These are phyloP conservation scores for Brenthis daphne DNA, from an alignment of 2,888 invertebrate genomes.

Conservation along the genomic window DNA sequence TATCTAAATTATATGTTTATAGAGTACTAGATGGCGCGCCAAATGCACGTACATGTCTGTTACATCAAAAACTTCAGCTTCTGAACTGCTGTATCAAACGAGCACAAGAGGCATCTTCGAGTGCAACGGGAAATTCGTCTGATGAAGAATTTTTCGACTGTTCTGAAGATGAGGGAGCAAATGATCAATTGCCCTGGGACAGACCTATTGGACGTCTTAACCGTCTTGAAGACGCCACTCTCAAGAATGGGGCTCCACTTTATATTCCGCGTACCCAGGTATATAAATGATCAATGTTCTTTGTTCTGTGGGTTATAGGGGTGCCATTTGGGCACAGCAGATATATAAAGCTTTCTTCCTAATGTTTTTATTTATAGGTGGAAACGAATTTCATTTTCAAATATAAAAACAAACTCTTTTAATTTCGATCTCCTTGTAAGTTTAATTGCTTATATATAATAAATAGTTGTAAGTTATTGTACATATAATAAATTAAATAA, in stretches of 20 bases:
- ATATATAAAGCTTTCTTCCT: slow-evolving; percentile 34
- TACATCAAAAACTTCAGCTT: slow-evolving; percentile 97
- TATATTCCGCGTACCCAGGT: slow-evolving; percentile 75
- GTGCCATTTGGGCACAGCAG: slow-evolving; percentile 46
- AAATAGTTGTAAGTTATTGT: too few relatives aligned
- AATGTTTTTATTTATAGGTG: too few relatives aligned
- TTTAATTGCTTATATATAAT: too few relatives aligned
- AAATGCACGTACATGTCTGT: slow-evolving; percentile 92
- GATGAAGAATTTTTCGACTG: slow-evolving; percentile 93
- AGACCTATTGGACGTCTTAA: slow-evolving; percentile 66
- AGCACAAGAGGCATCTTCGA: slow-evolving; percentile 70
- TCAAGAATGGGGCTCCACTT: slow-evolving; percentile 70
- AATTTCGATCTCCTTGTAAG: too few relatives aligned
- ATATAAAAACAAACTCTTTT: too few relatives aligned
- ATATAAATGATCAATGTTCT: slow-evolving; percentile 1
- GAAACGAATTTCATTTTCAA: too few relatives aligned
- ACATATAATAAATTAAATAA: too few relatives aligned
- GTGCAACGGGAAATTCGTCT: slow-evolving; percentile 66
- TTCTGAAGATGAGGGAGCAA: slow-evolving; percentile 80
- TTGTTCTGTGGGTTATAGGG: too few relatives aligned
- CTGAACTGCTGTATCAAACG: slow-evolving; percentile 90
- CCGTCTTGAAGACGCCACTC: slow-evolving; percentile 63
- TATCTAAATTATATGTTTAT: slow-evolving; percentile 8
- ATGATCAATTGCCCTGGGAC: slow-evolving; percentile 72
- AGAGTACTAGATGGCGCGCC: slow-evolving; percentile 83